Conservation (phyloP, 2,797 vertebrate species). For the Mormyrus proboscirostris region DNA sequence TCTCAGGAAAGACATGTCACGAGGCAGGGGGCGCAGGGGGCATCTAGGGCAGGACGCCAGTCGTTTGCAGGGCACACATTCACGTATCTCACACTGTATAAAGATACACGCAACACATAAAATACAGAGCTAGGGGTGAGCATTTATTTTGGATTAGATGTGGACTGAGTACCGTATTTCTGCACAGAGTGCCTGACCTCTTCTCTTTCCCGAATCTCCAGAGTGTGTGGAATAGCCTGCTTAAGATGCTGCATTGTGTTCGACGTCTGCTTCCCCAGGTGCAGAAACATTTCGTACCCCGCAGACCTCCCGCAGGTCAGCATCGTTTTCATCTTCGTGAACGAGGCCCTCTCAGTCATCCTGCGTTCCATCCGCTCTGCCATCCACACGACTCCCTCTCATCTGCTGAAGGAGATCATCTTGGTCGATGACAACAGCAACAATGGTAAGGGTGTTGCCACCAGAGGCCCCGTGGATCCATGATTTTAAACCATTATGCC, state of each 20-base stretch:
- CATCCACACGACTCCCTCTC: constrained; percentile 67
- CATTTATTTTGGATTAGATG: background rate
- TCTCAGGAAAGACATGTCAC: background rate
- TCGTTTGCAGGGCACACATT: background rate
- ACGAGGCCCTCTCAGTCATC: constrained; percentile 77
- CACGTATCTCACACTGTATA: background rate
- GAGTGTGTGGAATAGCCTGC: background rate
- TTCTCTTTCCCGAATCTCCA: background rate
- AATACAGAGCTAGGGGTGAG: background rate
- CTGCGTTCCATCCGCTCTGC: constrained; percentile 74
- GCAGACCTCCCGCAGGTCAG: constrained; percentile 71
- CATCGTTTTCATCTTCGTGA: constrained; percentile 80
- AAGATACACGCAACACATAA: background rate
- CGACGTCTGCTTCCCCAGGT: constrained; percentile 52
- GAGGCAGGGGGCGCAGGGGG: background rate
- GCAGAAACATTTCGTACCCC: constrained; percentile 73
- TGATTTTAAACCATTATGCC: background rate
- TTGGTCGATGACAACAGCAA: constrained; percentile 79
- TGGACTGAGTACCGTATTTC: background rate
- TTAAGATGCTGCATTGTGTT: background rate
- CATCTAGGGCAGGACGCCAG: background rate
- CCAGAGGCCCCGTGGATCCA: background rate
- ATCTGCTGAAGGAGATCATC: constrained; percentile 80
- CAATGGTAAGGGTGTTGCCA: constrained; percentile 56
- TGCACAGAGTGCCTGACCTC: background rate